Percentiles rank a stretch among this genome's conserved stretches.
phyloP scores from a whole-genome alignment of 2,888 invertebrate species.

The Noctuana brunneofusca region DNA sequence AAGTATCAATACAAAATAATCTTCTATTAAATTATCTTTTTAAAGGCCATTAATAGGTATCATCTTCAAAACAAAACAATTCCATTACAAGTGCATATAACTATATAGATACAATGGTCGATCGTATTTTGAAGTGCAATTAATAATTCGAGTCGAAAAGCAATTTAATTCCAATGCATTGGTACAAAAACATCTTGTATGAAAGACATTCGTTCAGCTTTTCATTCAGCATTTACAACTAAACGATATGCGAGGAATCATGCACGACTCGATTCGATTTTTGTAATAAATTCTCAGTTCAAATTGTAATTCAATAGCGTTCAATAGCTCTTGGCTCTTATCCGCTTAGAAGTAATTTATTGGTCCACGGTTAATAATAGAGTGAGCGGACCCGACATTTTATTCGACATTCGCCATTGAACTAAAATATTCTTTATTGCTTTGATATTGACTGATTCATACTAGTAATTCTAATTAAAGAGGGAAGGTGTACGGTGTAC shows the following conservation, averaged over 20 bases:
- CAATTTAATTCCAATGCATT: not conserved
- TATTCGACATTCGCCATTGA: constrained; percentile 27
- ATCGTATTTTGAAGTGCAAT: not conserved
- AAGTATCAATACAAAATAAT: not conserved
- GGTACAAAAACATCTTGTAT: not conserved
- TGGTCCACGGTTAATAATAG: constrained; percentile 31
- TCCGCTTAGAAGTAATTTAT: constrained; percentile 32
- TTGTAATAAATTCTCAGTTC: constrained; percentile 17
- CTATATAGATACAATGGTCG: not conserved
- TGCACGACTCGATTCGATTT: constrained; percentile 9
- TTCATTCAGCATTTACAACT: not conserved
- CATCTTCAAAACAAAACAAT: not conserved
- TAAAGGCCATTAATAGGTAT: not conserved
- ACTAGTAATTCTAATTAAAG: not conserved
- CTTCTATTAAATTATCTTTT: not conserved
- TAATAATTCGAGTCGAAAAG: not conserved
- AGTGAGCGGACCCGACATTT: constrained; percentile 30
- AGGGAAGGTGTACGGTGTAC: too few relatives aligned
- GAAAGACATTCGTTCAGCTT: not conserved
- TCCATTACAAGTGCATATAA: not conserved
- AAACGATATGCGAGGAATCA: not conserved
- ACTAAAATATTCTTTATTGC: constrained; percentile 19
- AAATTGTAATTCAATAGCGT: constrained; percentile 30
- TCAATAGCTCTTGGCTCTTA: constrained; percentile 34
- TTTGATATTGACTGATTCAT: constrained; percentile 11